Conservation (phyloP, 1,140 invertebrate species). For the Neotoxoptera formosana region DNA sequence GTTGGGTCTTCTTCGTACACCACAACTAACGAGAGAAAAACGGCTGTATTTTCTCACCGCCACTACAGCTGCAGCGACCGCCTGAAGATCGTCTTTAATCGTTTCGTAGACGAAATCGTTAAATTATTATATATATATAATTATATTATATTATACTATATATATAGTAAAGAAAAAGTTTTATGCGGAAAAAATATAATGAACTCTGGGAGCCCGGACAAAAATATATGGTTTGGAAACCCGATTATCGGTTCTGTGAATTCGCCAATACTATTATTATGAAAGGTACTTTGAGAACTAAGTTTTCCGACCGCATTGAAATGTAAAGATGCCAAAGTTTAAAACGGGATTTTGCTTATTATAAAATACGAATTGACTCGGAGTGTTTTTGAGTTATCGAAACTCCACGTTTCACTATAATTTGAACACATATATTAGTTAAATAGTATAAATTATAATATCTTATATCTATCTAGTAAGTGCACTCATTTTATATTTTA, state of each 20-base stretch:
- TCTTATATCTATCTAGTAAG: neutral
- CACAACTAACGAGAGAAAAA: neutral
- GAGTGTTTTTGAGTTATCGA: neutral
- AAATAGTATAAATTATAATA: neutral
- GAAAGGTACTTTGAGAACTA: neutral
- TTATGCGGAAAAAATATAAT: neutral
- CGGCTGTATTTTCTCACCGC: neutral
- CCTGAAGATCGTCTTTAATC: neutral
- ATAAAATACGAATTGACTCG: neutral
- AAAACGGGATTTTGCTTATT: neutral
- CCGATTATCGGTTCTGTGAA: slow-evolving; percentile 1
- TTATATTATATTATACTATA: too few species aligned
- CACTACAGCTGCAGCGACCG: too few species aligned
- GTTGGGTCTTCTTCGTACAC: neutral
- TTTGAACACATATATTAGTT: neutral
- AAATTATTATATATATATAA: neutral
- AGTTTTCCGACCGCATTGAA: neutral
- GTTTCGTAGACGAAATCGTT: neutral
- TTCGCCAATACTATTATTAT: neutral
- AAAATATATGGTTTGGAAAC: neutral
- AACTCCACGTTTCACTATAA: neutral
- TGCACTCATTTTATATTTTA: too few species aligned
- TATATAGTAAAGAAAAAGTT: neutral
- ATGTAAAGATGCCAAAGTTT: neutral
- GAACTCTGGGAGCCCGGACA: neutral